phyloP scores from a whole-genome alignment of 1,140 invertebrate species.

The Panagrolaimus sp. region DNA sequence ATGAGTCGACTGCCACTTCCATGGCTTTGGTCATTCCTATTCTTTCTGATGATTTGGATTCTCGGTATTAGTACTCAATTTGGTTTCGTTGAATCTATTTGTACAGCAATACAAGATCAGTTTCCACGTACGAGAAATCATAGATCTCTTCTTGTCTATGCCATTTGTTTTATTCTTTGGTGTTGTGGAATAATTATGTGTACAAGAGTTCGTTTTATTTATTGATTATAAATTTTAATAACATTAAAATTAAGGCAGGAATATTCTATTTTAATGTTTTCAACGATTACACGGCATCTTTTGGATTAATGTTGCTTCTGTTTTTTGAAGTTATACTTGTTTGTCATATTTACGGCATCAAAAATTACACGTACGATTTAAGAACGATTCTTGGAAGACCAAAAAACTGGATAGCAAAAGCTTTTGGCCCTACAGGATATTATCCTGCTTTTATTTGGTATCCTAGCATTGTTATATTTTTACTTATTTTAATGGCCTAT shows the following conservation, averaged over 20 bases:
- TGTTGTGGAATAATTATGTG: constrained; percentile 26
- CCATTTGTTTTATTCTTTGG: constrained; percentile 26
- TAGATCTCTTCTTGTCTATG: constrained; percentile 9
- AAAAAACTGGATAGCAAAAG: constrained; percentile 14
- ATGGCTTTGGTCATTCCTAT: constrained; percentile 78
- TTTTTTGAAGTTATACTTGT: constrained; percentile 38
- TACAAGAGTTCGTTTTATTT: constrained; percentile 17
- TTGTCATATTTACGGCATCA: constrained; percentile 35
- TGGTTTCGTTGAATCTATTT: constrained; percentile 30
- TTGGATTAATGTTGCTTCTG: constrained; percentile 33
- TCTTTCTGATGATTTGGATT: constrained; percentile 85
- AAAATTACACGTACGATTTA: constrained; percentile 27
- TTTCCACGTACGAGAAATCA: constrained; percentile 26
- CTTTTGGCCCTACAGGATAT: constrained; percentile 28
- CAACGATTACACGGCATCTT: constrained; percentile 37
- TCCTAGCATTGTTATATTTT: not conserved
- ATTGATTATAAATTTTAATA: not conserved
- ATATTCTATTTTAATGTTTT: constrained; percentile 46
- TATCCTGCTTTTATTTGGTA: constrained; percentile 27
- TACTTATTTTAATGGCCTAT: no score
- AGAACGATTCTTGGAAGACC: constrained; percentile 30
- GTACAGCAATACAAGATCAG: constrained; percentile 34
- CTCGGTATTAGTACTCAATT: constrained; percentile 74
- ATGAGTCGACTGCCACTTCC: constrained; percentile 68
- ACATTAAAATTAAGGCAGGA: constrained; percentile 22